A percentile compares a stretch with the other conserved stretches of the same genome.
Conservation (phyloP, 1,140 invertebrate genomes). For the Bradysia coprophila region DNA sequence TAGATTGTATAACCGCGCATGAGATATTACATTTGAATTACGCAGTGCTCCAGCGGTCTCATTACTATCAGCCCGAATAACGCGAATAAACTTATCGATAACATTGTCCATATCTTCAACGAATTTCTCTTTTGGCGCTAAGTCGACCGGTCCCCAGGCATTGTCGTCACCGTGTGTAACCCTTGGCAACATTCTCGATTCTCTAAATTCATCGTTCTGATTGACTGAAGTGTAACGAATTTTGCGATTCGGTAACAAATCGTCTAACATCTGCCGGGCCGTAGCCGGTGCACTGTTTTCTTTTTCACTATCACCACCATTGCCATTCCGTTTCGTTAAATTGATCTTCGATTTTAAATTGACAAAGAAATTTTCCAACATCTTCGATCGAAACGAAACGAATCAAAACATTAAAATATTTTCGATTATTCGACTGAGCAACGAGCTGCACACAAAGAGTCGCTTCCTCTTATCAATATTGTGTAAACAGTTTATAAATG, state of each 20-base stretch:
- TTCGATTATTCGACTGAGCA: no score
- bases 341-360: not conserved
- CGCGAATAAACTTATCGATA: slow-evolving; percentile 43
- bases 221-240: not conserved
- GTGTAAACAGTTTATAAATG: no score
- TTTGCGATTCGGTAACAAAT: not conserved
- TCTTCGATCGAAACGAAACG: no score
- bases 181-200: slow-evolving; percentile 7
- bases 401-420: no score
- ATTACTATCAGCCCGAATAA: slow-evolving; percentile 18
- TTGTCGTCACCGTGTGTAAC: slow-evolving; percentile 5
- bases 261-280: not conserved
- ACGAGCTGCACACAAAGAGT: no score
- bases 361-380: not conserved
- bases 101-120: slow-evolving; percentile 25
- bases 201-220: no score
- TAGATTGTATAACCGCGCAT: not conserved
- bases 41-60: slow-evolving; percentile 2
- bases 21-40: slow-evolving; percentile 3
- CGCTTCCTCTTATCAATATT: no score
- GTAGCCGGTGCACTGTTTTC: not conserved
- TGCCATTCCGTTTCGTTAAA: slow-evolving; percentile 2
- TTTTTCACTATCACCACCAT: slow-evolving; percentile 6
- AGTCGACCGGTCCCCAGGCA: not conserved
- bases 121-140: not conserved